A percentile compares a stretch with the other conserved stretches of the same genome.
These are phyloP conservation scores for Polydrusus tereticollis DNA, from an alignment of 2,888 invertebrate genomes.

Conservation along the genomic window DNA sequence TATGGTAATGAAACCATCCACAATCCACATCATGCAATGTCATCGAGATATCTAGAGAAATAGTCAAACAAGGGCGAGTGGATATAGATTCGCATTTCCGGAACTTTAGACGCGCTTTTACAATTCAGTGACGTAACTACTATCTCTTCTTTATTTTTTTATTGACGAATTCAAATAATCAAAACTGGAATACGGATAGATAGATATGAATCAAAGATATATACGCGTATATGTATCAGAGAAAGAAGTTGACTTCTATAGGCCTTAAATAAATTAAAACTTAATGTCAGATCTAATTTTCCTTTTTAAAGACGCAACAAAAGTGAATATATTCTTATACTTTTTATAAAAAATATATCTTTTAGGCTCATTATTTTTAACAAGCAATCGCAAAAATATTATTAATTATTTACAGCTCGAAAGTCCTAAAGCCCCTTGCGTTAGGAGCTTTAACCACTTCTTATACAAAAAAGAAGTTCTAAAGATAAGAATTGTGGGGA, in stretches of 20 bases:
- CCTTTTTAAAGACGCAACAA: no score
- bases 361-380: not conserved
- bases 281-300: no score
- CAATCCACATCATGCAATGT: slow-evolving; percentile 49
- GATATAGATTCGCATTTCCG: not conserved
- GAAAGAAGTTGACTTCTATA: no score
- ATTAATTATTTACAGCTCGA: not conserved
- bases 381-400: not conserved
- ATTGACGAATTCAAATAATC: no score
- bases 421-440: not conserved
- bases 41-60: slow-evolving; percentile 43
- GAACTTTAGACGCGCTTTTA: no score
- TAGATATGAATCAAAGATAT: no score
- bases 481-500: slow-evolving; percentile 36
- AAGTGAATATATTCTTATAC: not conserved
- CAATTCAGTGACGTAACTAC: no score
- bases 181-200: no score
- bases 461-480: slow-evolving; percentile 19
- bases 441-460: slow-evolving; percentile 14
- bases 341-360: not conserved
- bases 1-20: slow-evolving; percentile 55
- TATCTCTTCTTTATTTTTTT: no score
- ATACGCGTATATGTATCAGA: no score
- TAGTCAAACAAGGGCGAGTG: slow-evolving; percentile 46
- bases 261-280: no score